Percentiles rank a stretch among this genome's conserved stretches.
phyloP scores from a whole-genome alignment of 2,797 vertebrate species.

The Chaetodon trifasciatus region DNA sequence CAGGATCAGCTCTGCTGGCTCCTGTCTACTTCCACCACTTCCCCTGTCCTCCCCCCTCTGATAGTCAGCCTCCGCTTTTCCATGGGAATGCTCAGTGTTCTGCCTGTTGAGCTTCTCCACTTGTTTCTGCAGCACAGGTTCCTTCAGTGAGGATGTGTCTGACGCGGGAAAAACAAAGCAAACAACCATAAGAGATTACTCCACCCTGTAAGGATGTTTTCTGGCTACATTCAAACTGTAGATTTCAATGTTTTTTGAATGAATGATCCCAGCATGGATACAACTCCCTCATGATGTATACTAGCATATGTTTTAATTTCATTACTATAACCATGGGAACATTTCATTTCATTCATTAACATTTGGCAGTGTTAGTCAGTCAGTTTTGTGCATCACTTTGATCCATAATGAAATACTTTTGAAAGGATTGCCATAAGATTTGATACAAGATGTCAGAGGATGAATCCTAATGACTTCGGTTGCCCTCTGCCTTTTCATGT shows the following conservation, averaged over 20 bases:
- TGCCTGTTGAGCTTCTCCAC: slow-evolving; percentile 90
- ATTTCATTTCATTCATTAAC: too few species aligned
- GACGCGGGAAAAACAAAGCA: slow-evolving; percentile 48
- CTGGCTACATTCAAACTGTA: not conserved
- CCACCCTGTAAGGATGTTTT: not conserved
- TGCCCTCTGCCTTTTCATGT: not conserved
- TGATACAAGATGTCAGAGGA: not conserved
- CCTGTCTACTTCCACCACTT: slow-evolving; percentile 26
- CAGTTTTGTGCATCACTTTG: not conserved
- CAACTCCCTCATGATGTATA: not conserved
- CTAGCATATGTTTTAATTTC: too few species aligned
- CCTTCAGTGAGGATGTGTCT: slow-evolving; percentile 81
- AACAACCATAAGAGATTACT: not conserved
- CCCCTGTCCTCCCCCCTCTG: slow-evolving; percentile 47
- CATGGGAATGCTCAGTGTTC: slow-evolving; percentile 82
- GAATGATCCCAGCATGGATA: not conserved
- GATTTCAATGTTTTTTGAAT: too few species aligned
- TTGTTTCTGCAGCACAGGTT: slow-evolving; percentile 80
- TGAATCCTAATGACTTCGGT: not conserved
- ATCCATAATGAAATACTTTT: not conserved
- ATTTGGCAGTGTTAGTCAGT: not conserved
- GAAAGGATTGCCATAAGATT: not conserved
- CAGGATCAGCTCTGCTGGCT: slow-evolving; percentile 65
- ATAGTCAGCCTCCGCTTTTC: slow-evolving; percentile 51
- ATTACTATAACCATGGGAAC: too few species aligned